Evolutionary conservation across 2,113 vertebrate genomes (phyloP), one percentile per base, ranked within the genome.

Genomic region (Trogon surrucura): DNA sequence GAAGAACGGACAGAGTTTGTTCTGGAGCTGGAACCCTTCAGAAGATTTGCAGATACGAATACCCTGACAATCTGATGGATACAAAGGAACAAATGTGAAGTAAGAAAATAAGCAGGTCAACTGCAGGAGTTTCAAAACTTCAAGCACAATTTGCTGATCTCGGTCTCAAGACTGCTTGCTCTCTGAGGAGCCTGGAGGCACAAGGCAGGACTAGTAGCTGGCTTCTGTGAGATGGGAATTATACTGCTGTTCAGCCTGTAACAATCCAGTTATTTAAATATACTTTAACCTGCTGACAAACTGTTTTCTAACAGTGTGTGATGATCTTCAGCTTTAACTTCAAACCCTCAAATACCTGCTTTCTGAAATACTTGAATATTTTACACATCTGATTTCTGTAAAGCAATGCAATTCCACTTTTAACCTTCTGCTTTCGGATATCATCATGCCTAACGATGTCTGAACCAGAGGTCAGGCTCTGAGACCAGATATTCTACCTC

Each of bases 401-500:
- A 85, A 86, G 67, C 87, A 85, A 12, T 10, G 70, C 23, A 75
- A 47, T 56, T 44, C 85, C 53, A 58, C 58, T 94, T 88, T 53
- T 45, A 70, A 85, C 74, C 57, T 89, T 80, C 78, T 53, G 48
- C 36, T 60, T 66, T 67, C 77, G 67, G 80, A 48, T 62, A 81
- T 16, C 70, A 61, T 79, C 57, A 57, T 21, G 19, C 58, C 73
- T 93, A 86, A 91, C 0, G 8, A 87, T 20, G 69, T 41, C 53
- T 94, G 88, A 89, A 56, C 5, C 16, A 45, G 67, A 69, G 85
- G 92, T 79, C 95, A 81, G 58, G 60, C 21, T 94, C 91, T 60
- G 70, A 89, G 82, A 88, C 54, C 69, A 77, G 57, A 60, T 22
- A 81, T 51, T 96, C 64, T 71, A 95, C 85, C 88, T 96, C 70